These are phyloP conservation scores for Rhynchotus rufescens DNA, from an alignment of 2,797 vertebrate species.

Conservation along the genomic window DNA sequence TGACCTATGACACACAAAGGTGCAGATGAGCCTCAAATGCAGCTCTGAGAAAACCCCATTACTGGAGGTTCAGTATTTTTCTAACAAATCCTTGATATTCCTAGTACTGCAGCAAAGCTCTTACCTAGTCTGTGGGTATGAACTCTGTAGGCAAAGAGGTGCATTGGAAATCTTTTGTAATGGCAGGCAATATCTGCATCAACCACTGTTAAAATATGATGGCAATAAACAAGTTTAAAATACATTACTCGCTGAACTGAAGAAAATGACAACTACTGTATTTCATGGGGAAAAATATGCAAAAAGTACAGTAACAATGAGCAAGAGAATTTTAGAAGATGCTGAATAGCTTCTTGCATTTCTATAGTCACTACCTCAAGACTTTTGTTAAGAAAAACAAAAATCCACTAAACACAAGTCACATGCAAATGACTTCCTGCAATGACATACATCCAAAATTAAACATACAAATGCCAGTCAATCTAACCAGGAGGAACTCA, in stretches of 20 bases:
- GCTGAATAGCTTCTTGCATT: neutral
- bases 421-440: neutral
- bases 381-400: neutral
- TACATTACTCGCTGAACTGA: neutral
- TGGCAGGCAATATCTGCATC: constrained; percentile 93
- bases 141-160: constrained; percentile 96
- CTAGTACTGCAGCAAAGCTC: neutral
- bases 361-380: neutral
- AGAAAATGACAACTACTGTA: neutral
- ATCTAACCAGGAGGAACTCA: neutral
- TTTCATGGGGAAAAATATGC: neutral
- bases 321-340: neutral
- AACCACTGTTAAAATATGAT: constrained; percentile 83
- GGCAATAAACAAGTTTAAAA: neutral
- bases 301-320: neutral
- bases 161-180: constrained; percentile 90
- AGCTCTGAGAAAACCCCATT: neutral
- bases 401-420: neutral
- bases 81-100: neutral
- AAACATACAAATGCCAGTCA: neutral
- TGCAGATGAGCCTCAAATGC: neutral
- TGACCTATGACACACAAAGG: constrained; percentile 84
- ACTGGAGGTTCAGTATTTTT: neutral
- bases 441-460: neutral
- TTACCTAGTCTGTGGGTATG: constrained; percentile 96